Base-by-base conservation (phyloP, 2,113 vertebrate species). In the Anarhynchus alexandrinus region DNA sequence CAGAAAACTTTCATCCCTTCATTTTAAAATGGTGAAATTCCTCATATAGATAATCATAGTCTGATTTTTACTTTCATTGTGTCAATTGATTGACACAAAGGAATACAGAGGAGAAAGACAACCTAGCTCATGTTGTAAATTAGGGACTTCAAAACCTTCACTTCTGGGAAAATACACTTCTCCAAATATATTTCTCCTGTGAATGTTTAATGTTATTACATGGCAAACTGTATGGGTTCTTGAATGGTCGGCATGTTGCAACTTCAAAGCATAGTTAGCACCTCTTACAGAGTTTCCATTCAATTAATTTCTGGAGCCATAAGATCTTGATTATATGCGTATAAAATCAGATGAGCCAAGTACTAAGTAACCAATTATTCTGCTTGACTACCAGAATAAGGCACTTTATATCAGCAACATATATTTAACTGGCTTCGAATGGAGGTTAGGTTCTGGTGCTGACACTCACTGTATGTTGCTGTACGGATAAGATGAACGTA, bases 341-440 rank as follows among this genome's bases (percentile, higher is more conserved):
- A 73, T 85, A 83, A 83, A 94, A 83, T 82, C 52, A 82, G 32
- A 77, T 71, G 21, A 65, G 5, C 7, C 23, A 67, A 70, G 58
- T 61, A 64, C 45, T 94, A 86, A 84, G 42, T 45, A 86, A 38
- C 45, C 80, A 85, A 49, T 94, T 95, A 89, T 81, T 93, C 78
- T 93, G 32, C n/a, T 47, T 87, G 49, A 78, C 55, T 89, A 80
- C 17, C 45, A 86, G 62, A 86, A 88, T 54, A 77, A 76, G 54
- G 30, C 0, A 1, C 27, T 91, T 93, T 52, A 15, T 82, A 61
- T 59, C 54, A 64, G 49, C 49, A 77, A 34, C 45, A 25, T 43
- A 9, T 58, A n/a, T 90, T 89, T 92, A 66, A 71, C 64, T 66
- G 82, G 12, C 52, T 85, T 52, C 29, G 52, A 84, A 70, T 23